Base-by-base conservation (phyloP, 2,113 vertebrate genomes). In the Phrynocephalus versicolor region DNA sequence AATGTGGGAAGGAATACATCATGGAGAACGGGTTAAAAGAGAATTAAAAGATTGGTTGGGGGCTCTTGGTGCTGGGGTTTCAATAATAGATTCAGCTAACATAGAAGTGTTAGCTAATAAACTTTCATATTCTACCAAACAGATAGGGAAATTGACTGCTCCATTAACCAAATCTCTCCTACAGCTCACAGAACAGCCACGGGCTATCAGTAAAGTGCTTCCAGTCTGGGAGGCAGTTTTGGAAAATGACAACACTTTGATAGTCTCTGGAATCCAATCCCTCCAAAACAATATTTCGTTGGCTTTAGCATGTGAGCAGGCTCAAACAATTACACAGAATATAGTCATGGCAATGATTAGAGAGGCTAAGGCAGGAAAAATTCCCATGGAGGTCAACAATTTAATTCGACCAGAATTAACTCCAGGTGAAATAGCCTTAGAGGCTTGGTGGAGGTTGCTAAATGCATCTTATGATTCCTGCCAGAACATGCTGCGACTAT, bases 61-160 rank as follows among this genome's bases (percentile, higher is more conserved):
- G 2, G 41, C 73, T 21, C 33, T 84, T 13, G 83, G 83, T 3
- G 83, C 83, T 37, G 83, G 73, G 13, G 6, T 84, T 77, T 84
- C 83, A 25, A 35, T 84, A 18, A 84, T 84, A 77, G 83, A 77
- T 84, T 73, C 83, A 30, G 83, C 83, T 45, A 84, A 84, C 45
- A 77, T 84, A 69, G 83, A 84, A 69, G 83, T 84, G 25, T 57
- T 84, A 67, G 83, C 83, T 69, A 84, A 84, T 57, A 84, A 84
- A 57, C 73, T 84, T 77, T 84, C 83, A 57, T 84, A 84, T 77
- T 84, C 83, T n/a, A 84, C 83, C 55, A 77, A 55, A 37, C 73
- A 84, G 51, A 77, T 84, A 57, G 83, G 83, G 64, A 84, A 77
- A 57, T 30, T 84, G 64, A 37, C 73, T 37, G 62, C 62, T 23